Evolutionary conservation across 2,797 vertebrate genomes (phyloP), one percentile per base, ranked within the genome.

Genomic region (Acestrorhynchus altus): DNA sequence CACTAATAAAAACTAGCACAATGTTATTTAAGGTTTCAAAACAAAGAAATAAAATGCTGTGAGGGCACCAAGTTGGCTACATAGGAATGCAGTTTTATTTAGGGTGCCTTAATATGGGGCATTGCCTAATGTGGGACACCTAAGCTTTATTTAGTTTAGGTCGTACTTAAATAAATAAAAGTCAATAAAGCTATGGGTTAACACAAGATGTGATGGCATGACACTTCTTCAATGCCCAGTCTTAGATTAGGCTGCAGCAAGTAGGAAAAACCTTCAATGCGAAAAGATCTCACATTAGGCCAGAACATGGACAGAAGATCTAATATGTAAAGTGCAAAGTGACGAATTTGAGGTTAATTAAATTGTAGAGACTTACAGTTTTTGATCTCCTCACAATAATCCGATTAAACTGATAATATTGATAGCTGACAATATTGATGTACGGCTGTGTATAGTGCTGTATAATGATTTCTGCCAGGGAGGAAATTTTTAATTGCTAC

Each of bases 391-490:
- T 22, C 20, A 74, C 9, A 39, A 71, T 15, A 22, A 69, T 59
- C 65, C 44, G 8, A 73, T 81, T 70, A 61, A 76, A 52, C 35
- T 31, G 10, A 12, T 75, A n/a, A n/a, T n/a, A n/a, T 61, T 66
- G 52, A 2, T 31, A n/a, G n/a, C n/a, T n/a, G n/a, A n/a, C 13
- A 0, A 4, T 54, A 42, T 47, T 60, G 46, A 51, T 79, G 20
- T 6, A 35, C 31, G 31, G 31, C 31, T 22, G 18, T 73, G 12
- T 65, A 28, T 22, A 39, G 1, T 22, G 35, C 31, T 69, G 46
- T 9, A 51, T 28, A 42, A 63, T 40, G 15, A 64, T 65, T 1
- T 65, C 20, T 22, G 0, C 12, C 4, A 79, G 26, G 16, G 39
- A 40, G 28, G 42, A 20, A 56, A 60, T 54, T 24, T 8, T 81